Percentiles rank a stretch among this genome's conserved stretches.
Conservation (phyloP, 2,113 vertebrate species). For the Perognathus longimembris region DNA sequence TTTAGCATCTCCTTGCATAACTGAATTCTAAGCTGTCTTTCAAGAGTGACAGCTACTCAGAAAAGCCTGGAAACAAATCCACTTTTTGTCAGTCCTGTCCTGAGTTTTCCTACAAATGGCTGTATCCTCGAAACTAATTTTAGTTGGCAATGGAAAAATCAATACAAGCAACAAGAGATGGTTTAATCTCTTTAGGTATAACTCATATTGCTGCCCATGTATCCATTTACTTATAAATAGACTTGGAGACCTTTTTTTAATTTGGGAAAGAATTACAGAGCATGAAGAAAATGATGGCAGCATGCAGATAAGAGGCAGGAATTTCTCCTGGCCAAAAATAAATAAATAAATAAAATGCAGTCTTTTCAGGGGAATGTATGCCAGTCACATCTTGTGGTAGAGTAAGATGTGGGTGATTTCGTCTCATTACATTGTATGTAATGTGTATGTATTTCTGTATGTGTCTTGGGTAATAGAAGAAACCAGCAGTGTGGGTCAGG, state of each 20-base stretch:
- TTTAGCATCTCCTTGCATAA: conserved; percentile 80
- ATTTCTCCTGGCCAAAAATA: conserved; percentile 8
- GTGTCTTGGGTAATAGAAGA: background rate
- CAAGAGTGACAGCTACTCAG: conserved; percentile 73
- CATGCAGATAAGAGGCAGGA: background rate
- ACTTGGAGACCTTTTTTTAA: background rate
- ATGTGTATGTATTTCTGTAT: no score
- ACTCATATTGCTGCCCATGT: conserved; percentile 45
- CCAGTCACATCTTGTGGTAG: background rate
- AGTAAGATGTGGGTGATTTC: background rate
- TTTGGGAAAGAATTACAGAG: conserved; percentile 12
- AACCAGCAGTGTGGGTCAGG: background rate
- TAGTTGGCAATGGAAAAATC: conserved; percentile 71
- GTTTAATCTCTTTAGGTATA: conserved; percentile 64
- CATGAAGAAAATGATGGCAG: conserved; percentile 1
- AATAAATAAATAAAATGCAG: background rate
- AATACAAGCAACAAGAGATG: conserved; percentile 44
- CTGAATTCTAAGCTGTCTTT: conserved; percentile 71
- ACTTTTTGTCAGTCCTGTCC: conserved; percentile 52
- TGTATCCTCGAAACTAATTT: conserved; percentile 70
- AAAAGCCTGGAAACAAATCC: conserved; percentile 69
- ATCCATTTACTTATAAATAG: conserved; percentile 13
- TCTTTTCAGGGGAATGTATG: background rate
- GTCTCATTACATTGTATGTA: background rate
- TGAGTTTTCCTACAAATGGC: conserved; percentile 45